phyloP scores from a whole-genome alignment of 1,140 invertebrate genomes.

The Calliphora vicina region DNA sequence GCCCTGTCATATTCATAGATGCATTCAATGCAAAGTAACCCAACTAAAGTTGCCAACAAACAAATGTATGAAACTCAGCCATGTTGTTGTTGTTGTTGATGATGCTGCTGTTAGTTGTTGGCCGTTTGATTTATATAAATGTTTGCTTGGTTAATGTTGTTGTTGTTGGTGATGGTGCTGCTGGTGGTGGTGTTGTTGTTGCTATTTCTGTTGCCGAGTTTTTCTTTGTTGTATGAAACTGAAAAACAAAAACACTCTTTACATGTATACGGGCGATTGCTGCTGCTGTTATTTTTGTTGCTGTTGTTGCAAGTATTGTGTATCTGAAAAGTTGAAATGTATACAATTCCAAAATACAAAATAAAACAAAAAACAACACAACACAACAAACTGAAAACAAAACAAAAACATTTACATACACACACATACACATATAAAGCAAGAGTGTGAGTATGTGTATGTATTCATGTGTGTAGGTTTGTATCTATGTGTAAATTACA shows the following conservation, averaged over 20 bases:
- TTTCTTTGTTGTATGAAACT: neutral
- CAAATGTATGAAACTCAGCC: neutral
- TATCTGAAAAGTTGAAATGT: conserved; percentile 1
- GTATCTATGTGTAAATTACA: conserved; percentile 30
- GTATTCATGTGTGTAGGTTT: neutral
- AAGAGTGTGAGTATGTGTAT: neutral
- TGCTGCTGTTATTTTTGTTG: neutral
- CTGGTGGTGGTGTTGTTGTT: neutral
- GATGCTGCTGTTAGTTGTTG: neutral
- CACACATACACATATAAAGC: neutral
- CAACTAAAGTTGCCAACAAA: neutral
- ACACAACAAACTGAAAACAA: neutral
- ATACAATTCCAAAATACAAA: neutral
- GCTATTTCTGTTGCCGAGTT: neutral
- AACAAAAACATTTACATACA: neutral
- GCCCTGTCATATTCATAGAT: neutral
- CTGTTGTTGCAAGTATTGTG: neutral
- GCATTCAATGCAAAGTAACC: neutral
- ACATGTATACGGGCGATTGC: neutral
- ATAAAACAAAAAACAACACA: too few species aligned
- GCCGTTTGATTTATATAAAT: neutral
- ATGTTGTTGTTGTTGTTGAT: neutral
- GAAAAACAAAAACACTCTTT: neutral
- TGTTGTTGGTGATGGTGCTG: too few species aligned
- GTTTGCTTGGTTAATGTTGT: neutral